Percentiles rank a stretch among this genome's conserved stretches.
Evolutionary conservation across 2,888 invertebrate genomes (phyloP).

Genomic region (Ptilodon capucinus): DNA sequence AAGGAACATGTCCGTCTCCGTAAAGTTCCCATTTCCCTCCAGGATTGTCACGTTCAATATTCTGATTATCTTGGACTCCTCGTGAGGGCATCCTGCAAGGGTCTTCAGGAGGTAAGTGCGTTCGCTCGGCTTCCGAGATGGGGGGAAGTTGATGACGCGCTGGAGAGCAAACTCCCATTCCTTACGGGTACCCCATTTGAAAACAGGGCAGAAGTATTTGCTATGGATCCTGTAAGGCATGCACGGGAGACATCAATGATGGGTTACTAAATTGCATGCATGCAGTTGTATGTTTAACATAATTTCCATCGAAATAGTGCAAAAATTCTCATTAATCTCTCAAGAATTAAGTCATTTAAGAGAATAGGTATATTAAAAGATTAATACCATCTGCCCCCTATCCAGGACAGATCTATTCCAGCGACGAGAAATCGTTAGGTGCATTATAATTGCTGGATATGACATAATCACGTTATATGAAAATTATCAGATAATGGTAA

Average conservation of each 20-base stretch:
- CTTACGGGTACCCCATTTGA: constrained; percentile 90
- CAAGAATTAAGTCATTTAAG: too few relatives aligned
- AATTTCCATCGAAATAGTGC: too few relatives aligned
- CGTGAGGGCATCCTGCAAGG: constrained; percentile 90
- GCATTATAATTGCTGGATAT: too few relatives aligned
- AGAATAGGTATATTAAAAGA: too few relatives aligned
- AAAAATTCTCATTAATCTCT: too few relatives aligned
- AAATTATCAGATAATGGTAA: too few relatives aligned
- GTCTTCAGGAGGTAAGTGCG: constrained; percentile 90
- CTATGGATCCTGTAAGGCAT: constrained; percentile 84
- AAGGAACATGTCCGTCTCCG: constrained; percentile 88
- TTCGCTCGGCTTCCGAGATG: constrained; percentile 87
- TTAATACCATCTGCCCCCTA: too few relatives aligned
- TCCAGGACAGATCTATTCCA: too few relatives aligned
- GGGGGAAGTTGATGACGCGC: constrained; percentile 88
- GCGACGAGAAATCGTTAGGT: too few relatives aligned
- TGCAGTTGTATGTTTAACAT: too few relatives aligned
- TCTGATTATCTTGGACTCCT: constrained; percentile 85
- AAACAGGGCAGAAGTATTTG: constrained; percentile 90
- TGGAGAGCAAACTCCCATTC: constrained; percentile 93
- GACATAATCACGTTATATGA: too few relatives aligned
- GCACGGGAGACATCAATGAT: neutral
- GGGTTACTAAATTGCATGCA: too few relatives aligned
- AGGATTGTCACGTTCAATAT: constrained; percentile 86
- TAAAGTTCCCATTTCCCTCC: constrained; percentile 87